These are phyloP conservation scores for Botia almorhae DNA, from an alignment of 2,797 vertebrate species.

Conservation along the genomic window DNA sequence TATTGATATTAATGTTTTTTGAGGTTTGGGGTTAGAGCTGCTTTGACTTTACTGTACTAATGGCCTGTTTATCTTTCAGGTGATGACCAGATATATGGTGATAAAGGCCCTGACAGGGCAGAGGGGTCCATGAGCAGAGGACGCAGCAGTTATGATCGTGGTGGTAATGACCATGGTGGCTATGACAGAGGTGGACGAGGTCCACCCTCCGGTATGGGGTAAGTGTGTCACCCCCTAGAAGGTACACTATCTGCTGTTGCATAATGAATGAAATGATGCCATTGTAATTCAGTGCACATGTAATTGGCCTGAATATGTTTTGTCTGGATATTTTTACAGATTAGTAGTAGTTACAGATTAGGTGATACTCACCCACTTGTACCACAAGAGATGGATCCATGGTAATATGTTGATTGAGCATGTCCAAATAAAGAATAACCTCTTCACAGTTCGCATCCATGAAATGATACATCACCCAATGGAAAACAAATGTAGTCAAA, in stretches of 20 bases:
- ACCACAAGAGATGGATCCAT: background rate
- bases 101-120: constrained; percentile 71
- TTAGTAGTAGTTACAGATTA: background rate
- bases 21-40: too few species aligned
- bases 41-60: background rate
- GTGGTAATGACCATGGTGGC: constrained; percentile 55
- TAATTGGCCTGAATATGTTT: too few species aligned
- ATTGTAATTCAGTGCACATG: background rate
- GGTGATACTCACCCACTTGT: background rate
- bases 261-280: constrained; percentile 4
- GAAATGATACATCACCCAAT: background rate
- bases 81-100: constrained; percentile 74
- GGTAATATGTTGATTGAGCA: background rate
- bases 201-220: constrained; percentile 82
- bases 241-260: constrained; percentile 66
- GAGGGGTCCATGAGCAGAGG: constrained; percentile 73
- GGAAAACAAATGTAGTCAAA: background rate
- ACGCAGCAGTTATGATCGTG: constrained; percentile 60
- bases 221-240: constrained; percentile 79
- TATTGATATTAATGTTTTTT: too few species aligned
- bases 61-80: constrained; percentile 53
- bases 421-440: too few species aligned
- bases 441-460: background rate
- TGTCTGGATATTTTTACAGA: background rate
- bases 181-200: constrained; percentile 74